Percentiles rank a stretch among this genome's conserved stretches.
Conservation (phyloP, 2,113 vertebrate genomes). For the Zosterops lateralis region DNA sequence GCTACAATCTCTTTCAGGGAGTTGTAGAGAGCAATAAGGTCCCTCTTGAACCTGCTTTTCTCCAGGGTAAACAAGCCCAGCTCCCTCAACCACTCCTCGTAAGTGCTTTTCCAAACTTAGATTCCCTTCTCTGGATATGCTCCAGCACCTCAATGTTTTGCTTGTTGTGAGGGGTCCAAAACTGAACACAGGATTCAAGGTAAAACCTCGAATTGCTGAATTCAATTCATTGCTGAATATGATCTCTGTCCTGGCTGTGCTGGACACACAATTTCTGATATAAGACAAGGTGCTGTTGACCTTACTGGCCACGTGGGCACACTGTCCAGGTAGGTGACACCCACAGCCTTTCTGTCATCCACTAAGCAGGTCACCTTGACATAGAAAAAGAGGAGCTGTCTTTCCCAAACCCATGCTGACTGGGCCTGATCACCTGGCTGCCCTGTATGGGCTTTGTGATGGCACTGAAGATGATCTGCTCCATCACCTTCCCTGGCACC, state of each 20-base stretch:
- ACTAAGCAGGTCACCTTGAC: neutral
- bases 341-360: neutral
- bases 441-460: neutral
- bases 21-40: neutral
- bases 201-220: too few species aligned
- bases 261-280: neutral
- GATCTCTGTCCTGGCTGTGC: neutral
- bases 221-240: neutral
- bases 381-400: neutral
- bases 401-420: neutral
- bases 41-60: neutral
- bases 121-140: neutral
- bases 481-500: neutral
- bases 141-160: neutral
- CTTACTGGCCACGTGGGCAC: neutral
- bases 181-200: rapidly evolving
- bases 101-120: neutral
- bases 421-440: neutral
- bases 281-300: neutral
- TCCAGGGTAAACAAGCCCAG: neutral
- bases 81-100: neutral
- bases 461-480: neutral
- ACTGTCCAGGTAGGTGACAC: neutral
- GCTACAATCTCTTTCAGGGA: neutral
- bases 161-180: neutral